Evolutionary conservation across 92 coral and sea anemone genomes (phyloP), one percentile per base, ranked within the genome.

Genomic region (Epizoanthus ramosus): DNA sequence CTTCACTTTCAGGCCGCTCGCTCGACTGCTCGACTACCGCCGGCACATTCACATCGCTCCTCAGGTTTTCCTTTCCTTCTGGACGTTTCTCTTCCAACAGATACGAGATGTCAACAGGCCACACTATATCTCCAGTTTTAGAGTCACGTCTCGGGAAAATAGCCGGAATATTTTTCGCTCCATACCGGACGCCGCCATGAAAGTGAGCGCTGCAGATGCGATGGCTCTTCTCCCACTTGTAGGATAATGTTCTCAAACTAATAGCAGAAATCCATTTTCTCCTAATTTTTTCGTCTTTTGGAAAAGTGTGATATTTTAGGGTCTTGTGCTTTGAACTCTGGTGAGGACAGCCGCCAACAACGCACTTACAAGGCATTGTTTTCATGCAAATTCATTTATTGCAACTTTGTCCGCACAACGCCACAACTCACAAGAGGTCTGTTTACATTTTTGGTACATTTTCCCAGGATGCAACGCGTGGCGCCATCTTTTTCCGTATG

Each of bases 51-150:
- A n/a, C n/a, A n/a, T n/a, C n/a, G n/a, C n/a, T n/a, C n/a, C n/a
- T n/a, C n/a, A n/a, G n/a, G n/a, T n/a, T n/a, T n/a, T n/a, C n/a
- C n/a, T n/a, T n/a, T n/a, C n/a, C n/a, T n/a, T n/a, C n/a, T n/a
- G n/a, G n/a, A n/a, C n/a, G n/a, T 82, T 81, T n/a, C 53, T 59
- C 68, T 13, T 22, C 54, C 76, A 83, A 47, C 58, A 88, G 68
- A 35, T 67, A 15, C 1, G 81, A 83, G 39, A 88, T 88, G 37
- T 88, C 80, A 6, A 88, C 75, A n/a, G 91, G 88, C 80, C 80
- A 83, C 53, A 67, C 87, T 9, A 74, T 74, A 14, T 74, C 21
- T 8, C 50, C 74, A 39, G 82, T 73, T 87, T 82, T 87, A 16
- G 43, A 24, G 68, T 73, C 90, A 9, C 33, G 23, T 59, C 90